Evolutionary conservation across 1,140 invertebrate genomes (phyloP).

Genomic region (Aphidius gifuensis): DNA sequence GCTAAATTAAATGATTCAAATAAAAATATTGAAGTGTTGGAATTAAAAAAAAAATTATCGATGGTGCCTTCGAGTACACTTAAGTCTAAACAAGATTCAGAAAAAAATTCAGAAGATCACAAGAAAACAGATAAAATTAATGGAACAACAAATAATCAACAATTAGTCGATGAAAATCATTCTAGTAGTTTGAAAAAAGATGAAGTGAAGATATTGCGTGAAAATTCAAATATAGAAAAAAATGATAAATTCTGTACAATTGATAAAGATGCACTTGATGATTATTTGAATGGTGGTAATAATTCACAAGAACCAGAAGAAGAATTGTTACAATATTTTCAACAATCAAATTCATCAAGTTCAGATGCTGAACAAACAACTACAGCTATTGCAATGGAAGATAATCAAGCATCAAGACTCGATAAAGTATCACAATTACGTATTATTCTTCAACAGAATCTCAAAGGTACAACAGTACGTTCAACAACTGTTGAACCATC

Average conservation of each 20-base stretch:
- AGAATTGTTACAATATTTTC: slow-evolving; percentile 76
- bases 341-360: slow-evolving; percentile 55
- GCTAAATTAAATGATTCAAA: slow-evolving; percentile 37
- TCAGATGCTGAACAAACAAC: slow-evolving; percentile 39
- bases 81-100: slow-evolving; percentile 22
- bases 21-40: not conserved
- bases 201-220: not conserved
- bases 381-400: slow-evolving; percentile 28
- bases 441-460: slow-evolving; percentile 68
- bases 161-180: too few relatives aligned
- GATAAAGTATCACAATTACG: slow-evolving; percentile 71
- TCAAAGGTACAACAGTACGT: slow-evolving; percentile 53
- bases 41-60: slow-evolving; percentile 32
- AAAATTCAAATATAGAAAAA: slow-evolving; percentile 28
- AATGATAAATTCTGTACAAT: slow-evolving; percentile 61
- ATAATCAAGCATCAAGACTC: slow-evolving; percentile 49
- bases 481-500: slow-evolving; percentile 33
- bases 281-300: slow-evolving; percentile 70
- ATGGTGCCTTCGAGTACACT: slow-evolving; percentile 38
- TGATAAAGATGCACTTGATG: slow-evolving; percentile 73
- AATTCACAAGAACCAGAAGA: slow-evolving; percentile 79
- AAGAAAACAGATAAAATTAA: not conserved
- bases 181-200: too few relatives aligned
- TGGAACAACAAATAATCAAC: too few relatives aligned
- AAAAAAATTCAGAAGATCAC: not conserved